Percentiles rank a stretch among this genome's conserved stretches.
Evolutionary conservation across 2,888 invertebrate species (phyloP).

Genomic region (Strigamia transsilvanica): DNA sequence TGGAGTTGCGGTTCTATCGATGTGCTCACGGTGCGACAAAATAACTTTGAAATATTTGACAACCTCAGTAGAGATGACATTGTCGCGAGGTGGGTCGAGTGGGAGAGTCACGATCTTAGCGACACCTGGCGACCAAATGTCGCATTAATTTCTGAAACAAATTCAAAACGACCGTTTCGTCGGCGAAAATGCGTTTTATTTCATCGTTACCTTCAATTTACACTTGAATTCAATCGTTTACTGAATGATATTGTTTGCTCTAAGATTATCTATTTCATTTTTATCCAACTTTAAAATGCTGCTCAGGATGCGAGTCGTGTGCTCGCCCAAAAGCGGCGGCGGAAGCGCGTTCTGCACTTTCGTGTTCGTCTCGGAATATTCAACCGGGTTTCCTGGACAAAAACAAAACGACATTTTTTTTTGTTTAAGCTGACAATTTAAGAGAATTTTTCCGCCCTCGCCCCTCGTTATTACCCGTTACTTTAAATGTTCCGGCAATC

Average conservation of each 20-base stretch:
- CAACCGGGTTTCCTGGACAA: not conserved
- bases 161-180: too few species aligned
- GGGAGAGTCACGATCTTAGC: not conserved
- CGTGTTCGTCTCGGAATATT: not conserved
- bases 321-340: not conserved
- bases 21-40: not conserved
- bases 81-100: too few species aligned
- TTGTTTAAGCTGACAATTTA: too few species aligned
- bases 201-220: not conserved
- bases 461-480: not conserved
- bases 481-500: not conserved
- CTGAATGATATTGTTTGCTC: not conserved
- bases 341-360: not conserved
- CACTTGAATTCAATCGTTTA: not conserved
- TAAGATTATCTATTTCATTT: conserved; percentile 6
- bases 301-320: not conserved
- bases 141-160: too few species aligned
- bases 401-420: not conserved
- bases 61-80: too few species aligned
- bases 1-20: conserved; percentile 53
- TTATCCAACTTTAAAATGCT: not conserved
- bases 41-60: not conserved
- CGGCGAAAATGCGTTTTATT: not conserved
- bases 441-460: too few species aligned
- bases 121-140: not conserved